Conservation (phyloP, 2,797 vertebrate species). For the Chelon auratus region DNA sequence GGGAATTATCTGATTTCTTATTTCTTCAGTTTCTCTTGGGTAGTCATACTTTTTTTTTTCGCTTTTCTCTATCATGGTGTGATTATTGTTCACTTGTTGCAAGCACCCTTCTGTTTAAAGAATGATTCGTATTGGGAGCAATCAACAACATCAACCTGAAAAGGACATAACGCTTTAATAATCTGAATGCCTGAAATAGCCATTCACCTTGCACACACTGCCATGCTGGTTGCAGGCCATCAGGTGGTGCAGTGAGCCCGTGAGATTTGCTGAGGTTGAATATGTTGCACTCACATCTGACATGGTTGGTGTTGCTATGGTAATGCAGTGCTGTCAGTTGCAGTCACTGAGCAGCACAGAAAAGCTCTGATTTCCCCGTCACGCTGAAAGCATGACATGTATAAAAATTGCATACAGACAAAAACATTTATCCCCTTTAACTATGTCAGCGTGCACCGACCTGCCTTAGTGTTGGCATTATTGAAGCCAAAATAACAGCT, state of each 20-base stretch:
- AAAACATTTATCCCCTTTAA: background rate
- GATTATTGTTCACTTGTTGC: conserved; percentile 3
- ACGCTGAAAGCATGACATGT: conserved; percentile 7
- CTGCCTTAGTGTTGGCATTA: conserved; percentile 9
- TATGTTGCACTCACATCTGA: conserved; percentile 35
- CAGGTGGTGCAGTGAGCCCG: conserved; percentile 74
- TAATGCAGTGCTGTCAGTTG: conserved; percentile 59
- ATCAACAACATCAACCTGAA: background rate
- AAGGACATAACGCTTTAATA: background rate
- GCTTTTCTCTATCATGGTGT: conserved; percentile 2
- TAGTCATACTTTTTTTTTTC: conserved; percentile 26
- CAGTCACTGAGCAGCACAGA: conserved; percentile 38
- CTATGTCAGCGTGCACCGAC: background rate
- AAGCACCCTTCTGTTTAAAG: background rate
- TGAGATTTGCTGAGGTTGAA: conserved; percentile 48
- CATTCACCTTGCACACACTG: conserved; percentile 32
- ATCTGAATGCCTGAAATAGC: background rate
- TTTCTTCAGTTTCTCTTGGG: conserved; percentile 13
- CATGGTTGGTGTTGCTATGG: conserved; percentile 78
- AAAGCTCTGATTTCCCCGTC: conserved; percentile 35
- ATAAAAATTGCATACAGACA: background rate
- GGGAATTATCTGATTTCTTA: conserved; percentile 1
- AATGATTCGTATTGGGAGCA: background rate
- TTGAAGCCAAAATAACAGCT: conserved; percentile 5
- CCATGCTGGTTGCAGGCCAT: conserved; percentile 64